Conservation (phyloP, 2,113 vertebrate genomes). For the Thalassoma bifasciatum region DNA sequence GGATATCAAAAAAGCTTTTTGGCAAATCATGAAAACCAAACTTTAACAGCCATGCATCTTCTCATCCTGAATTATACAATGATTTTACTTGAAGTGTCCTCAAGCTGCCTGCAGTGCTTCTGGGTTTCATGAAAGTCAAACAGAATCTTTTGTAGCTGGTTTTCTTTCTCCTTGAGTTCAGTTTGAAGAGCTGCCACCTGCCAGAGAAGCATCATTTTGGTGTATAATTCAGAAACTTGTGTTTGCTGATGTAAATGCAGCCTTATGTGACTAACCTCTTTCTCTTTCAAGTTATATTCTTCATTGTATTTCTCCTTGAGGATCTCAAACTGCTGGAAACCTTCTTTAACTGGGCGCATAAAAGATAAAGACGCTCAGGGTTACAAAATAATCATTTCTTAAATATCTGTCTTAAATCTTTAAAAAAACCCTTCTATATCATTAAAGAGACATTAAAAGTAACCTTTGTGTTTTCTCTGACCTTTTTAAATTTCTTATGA, state of each 20-base stretch:
- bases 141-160: slow-evolving; percentile 79
- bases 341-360: slow-evolving; percentile 87
- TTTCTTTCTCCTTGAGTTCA: slow-evolving; percentile 83
- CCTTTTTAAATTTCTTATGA: not conserved
- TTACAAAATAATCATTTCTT: too few species aligned
- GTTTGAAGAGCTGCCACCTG: slow-evolving; percentile 84
- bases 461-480: not conserved
- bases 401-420: not conserved
- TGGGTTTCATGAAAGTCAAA: slow-evolving; percentile 83
- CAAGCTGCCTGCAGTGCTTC: slow-evolving; percentile 79
- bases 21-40: not conserved
- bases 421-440: not conserved
- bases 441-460: not conserved
- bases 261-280: slow-evolving; percentile 83
- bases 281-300: slow-evolving; percentile 84
- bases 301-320: slow-evolving; percentile 84
- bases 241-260: not conserved
- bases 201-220: slow-evolving; percentile 15
- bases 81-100: slow-evolving; percentile 87
- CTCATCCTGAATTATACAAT: not conserved
- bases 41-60: not conserved
- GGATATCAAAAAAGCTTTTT: not conserved
- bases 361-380: not conserved
- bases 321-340: slow-evolving; percentile 83
- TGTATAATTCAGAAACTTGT: not conserved